phyloP scores from a whole-genome alignment of 2,888 invertebrate genomes.

The Lepidocyrtinus sp. region DNA sequence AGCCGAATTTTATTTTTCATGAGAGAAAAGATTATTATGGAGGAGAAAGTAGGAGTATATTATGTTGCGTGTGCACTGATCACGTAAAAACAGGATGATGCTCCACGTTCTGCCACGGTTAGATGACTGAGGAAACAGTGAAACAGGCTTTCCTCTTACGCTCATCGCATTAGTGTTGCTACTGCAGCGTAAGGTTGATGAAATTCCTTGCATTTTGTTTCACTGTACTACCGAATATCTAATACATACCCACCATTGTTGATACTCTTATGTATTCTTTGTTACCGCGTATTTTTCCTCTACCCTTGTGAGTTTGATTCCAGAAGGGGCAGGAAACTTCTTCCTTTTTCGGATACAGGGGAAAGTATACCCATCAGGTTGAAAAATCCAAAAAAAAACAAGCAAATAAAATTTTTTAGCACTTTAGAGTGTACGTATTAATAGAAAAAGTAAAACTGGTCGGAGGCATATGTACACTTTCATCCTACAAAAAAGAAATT shows the following conservation, averaged over 20 bases:
- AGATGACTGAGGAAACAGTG: slow-evolving; percentile 47
- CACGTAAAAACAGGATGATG: slow-evolving; percentile 26
- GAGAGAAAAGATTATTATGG: slow-evolving; percentile 7
- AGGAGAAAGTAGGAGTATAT: not conserved
- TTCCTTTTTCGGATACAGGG: too few species aligned
- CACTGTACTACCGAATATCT: not conserved
- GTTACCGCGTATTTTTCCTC: not conserved
- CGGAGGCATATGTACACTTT: not conserved
- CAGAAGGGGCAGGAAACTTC: not conserved
- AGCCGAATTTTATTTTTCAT: slow-evolving; percentile 1
- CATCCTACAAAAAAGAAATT: too few species aligned
- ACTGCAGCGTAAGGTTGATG: not conserved
- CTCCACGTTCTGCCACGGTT: slow-evolving; percentile 46
- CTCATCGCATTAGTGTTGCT: not conserved
- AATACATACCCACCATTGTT: not conserved
- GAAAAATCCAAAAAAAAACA: not conserved
- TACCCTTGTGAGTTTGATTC: not conserved
- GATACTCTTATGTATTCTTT: not conserved
- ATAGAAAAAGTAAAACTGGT: too few species aligned
- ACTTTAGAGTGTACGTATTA: too few species aligned
- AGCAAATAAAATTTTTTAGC: too few species aligned
- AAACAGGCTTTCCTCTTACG: slow-evolving; percentile 24
- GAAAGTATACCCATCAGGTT: not conserved
- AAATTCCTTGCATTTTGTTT: not conserved
- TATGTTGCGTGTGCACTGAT: not conserved